These are phyloP conservation scores for Patella pellucida DNA, from an alignment of 2,888 invertebrate genomes.

Conservation along the genomic window DNA sequence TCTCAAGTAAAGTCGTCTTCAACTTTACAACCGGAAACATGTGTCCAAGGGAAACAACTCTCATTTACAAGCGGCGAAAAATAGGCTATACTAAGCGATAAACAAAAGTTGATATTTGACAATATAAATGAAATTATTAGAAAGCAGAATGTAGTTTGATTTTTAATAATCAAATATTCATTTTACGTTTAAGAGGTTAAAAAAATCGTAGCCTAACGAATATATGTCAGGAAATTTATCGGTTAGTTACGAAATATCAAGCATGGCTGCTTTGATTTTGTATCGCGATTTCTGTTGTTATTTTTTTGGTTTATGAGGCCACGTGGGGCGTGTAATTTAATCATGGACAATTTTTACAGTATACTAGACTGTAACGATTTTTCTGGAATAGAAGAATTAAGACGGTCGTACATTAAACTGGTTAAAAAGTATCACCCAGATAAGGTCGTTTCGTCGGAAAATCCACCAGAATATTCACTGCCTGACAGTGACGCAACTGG, in stretches of 20 bases:
- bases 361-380: slow-evolving; percentile 39
- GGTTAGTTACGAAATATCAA: too few relatives aligned
- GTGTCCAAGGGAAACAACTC: neutral
- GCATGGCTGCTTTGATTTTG: too few relatives aligned
- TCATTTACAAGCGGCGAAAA: neutral
- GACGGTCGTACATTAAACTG: slow-evolving; percentile 45
- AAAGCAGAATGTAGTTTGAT: slow-evolving; percentile 4
- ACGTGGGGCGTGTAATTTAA: slow-evolving; percentile 1
- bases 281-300: neutral
- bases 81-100: neutral
- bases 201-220: neutral
- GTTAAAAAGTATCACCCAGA: slow-evolving; percentile 52
- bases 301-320: neutral
- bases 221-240: too few relatives aligned
- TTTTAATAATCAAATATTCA: neutral
- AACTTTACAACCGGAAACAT: neutral
- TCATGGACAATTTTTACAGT: slow-evolving; percentile 53
- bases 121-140: neutral
- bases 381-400: slow-evolving; percentile 42
- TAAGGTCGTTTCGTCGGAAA: slow-evolving; percentile 27
- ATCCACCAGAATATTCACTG: neutral
- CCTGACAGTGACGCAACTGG: neutral
- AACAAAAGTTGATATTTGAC: too few relatives aligned
- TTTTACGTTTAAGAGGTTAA: neutral
- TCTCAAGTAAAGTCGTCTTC: neutral